Conservation (phyloP, 2,888 invertebrate genomes). For the Monopis laevigella region DNA sequence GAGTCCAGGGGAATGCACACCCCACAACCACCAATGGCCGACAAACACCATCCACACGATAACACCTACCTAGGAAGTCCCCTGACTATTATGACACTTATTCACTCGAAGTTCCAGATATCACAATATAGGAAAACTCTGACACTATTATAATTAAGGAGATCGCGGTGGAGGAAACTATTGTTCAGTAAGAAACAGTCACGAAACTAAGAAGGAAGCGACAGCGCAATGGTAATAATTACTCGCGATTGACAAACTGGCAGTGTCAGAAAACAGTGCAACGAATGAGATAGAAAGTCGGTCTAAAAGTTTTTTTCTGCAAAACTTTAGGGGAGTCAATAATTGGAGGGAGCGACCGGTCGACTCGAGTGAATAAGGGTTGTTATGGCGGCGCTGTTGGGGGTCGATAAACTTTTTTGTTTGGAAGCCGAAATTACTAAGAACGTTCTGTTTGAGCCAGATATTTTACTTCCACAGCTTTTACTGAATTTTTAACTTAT, state of each 20-base stretch:
- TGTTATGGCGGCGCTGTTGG: slow-evolving; percentile 45
- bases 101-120: slow-evolving; percentile 33
- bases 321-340: slow-evolving; percentile 62
- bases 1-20: slow-evolving; percentile 7
- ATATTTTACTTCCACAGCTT: too few species aligned
- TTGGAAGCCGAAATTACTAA: slow-evolving; percentile 13
- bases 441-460: too few species aligned
- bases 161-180: slow-evolving; percentile 29
- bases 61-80: slow-evolving; percentile 24
- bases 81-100: slow-evolving; percentile 21
- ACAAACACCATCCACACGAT: too few species aligned
- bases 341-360: slow-evolving; percentile 61
- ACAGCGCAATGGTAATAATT: slow-evolving; percentile 18
- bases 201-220: slow-evolving; percentile 28
- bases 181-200: slow-evolving; percentile 3
- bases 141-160: slow-evolving; percentile 27
- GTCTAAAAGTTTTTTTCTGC: slow-evolving; percentile 32
- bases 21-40: slow-evolving; percentile 2
- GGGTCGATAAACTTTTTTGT: slow-evolving; percentile 55
- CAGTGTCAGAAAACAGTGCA: slow-evolving; percentile 2
- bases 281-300: slow-evolving; percentile 16
- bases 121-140: slow-evolving; percentile 32
- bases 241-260: slow-evolving; percentile 12
- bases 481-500: too few species aligned
- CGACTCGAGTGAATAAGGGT: slow-evolving; percentile 58